Evolutionary conservation across 2,113 vertebrate species (phyloP), one percentile per base, ranked within the genome.

Genomic region (Alectura lathami): DNA sequence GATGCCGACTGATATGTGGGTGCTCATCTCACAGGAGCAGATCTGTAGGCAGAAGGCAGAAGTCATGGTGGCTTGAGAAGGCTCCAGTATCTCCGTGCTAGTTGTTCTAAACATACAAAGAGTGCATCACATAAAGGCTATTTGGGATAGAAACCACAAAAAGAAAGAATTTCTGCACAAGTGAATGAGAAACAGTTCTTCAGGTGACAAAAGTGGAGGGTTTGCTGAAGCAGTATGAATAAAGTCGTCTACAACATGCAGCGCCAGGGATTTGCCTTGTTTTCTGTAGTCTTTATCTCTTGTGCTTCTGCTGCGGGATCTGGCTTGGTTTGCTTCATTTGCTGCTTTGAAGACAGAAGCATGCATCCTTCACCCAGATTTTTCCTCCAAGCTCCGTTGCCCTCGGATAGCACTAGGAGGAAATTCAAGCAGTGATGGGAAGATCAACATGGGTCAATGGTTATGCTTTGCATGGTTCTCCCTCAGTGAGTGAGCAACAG

Each of bases 211-310:
- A 86, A 89, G 18, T 4, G 27, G 14, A 92, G 30, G 30, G 27
- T 69, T 62, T 64, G n/a, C 34, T 79, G 62, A 29, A 70, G 43
- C 13, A n/a, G 30, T 36, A 32, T 3, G 22, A 48, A 42, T 29
- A 21, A 89, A 76, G 22, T 47, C 50, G 30, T 92, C 0, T 0
- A 48, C 32, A 66, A 17, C 16, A 12, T n/a, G n/a, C 23, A 13
- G 1, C 57, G 32, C 32, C 11, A 15, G 13, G 26, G 62, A 53
- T 77, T 95, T 86, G 29, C 59, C 26, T 63, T 3, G 3, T 17
- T 94, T 11, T 34, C 50, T 4, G 0, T 0, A 48, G 43, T 21
- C 2, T 1, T 57, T 64, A 8, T 32, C 42, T 78, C 21, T 91
- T 17, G 4, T 63, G 43, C 51, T 62, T 70, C 59, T 54, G 43